A percentile compares a stretch with the other conserved stretches of the same genome.
These are phyloP conservation scores for Mus spicilegus DNA, from an alignment of 2,113 vertebrate genomes.

Conservation along the genomic window DNA sequence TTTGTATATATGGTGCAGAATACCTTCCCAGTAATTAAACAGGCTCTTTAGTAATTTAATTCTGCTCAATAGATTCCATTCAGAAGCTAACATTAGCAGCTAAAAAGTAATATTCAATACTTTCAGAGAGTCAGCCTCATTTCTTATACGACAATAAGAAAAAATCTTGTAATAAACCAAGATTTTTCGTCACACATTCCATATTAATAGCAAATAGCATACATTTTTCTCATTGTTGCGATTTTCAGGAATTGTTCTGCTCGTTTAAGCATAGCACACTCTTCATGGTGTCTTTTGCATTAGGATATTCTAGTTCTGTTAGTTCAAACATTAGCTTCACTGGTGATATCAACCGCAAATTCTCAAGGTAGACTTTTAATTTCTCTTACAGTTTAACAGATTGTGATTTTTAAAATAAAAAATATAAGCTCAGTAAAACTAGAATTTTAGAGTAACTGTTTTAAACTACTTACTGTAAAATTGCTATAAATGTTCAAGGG, in stretches of 20 bases:
- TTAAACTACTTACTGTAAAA: conserved; percentile 34
- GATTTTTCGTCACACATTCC: conserved; percentile 62
- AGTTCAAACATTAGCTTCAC: conserved; percentile 56
- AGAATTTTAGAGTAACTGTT: conserved; percentile 3
- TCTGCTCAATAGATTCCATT: conserved; percentile 27
- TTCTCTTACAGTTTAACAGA: conserved; percentile 57
- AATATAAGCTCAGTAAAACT: conserved; percentile 21
- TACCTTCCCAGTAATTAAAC: conserved; percentile 21
- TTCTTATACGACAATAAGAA: conserved; percentile 56
- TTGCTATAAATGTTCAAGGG: conserved; percentile 35
- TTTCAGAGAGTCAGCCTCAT: conserved; percentile 30
- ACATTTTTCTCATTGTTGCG: conserved; percentile 38
- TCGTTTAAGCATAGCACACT: background rate
- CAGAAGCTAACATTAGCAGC: conserved; percentile 6
- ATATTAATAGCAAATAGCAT: conserved; percentile 4
- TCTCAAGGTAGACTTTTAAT: conserved; percentile 28
- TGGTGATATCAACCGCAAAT: conserved; percentile 4
- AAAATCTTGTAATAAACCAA: conserved; percentile 45
- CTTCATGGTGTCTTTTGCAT: background rate
- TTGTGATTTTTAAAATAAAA: conserved; percentile 19
- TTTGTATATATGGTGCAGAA: background rate
- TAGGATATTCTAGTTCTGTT: background rate
- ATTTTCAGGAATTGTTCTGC: conserved; percentile 48
- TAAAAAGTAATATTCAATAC: conserved; percentile 50
- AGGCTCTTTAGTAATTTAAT: conserved; percentile 27